Base-by-base conservation (phyloP, 92 coral and sea anemone genomes). In the Metridium senile region DNA sequence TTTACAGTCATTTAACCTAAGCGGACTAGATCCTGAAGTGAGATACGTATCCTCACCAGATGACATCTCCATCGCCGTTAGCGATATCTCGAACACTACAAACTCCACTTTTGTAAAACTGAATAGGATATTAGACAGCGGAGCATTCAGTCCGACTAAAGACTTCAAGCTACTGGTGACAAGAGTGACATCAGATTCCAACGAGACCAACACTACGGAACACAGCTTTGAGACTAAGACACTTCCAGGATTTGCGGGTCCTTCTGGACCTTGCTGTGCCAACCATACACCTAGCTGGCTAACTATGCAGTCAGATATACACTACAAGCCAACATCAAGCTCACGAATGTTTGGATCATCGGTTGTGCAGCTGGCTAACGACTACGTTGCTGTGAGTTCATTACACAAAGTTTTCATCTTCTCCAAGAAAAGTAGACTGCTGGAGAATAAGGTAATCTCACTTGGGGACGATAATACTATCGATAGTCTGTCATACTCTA, bases 251-350 rank as follows among this genome's bases (percentile, higher is more conserved):
- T 84, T 91, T 72, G 86, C 83, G 16, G 47, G 74, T 62, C 97
- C 97, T 11, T 90, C 86, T 3, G 97, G 97, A 23, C 93, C 97
- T 2, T 91, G 99, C 64, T 95, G 99, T 70, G 72, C 84, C 11
- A 74, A 82, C 46, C 72, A 61, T 54, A 86, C 90, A 1, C 68
- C 76, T 33, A 83, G 78, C 63, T 79, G 81, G 3, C 72, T 58
- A 6, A 29, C 77, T 30, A 83, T 68, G 16, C 74, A 74, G 81
- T 66, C 93, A 28, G 99, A 95, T 69, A 77, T 64, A 18, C 99
- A 95, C 58, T 82, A 89, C 68, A 95, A 95, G 54, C 81, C 99
- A 1, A 85, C 92, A 0, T 47, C 78, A 29, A 86, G 90, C 17
- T 34, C 82, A 13, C 58, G 84, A 26, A 75, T 35, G 39, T 95